Base-by-base conservation (phyloP, 2,797 vertebrate species). In the Halcyon chelicuti region DNA sequence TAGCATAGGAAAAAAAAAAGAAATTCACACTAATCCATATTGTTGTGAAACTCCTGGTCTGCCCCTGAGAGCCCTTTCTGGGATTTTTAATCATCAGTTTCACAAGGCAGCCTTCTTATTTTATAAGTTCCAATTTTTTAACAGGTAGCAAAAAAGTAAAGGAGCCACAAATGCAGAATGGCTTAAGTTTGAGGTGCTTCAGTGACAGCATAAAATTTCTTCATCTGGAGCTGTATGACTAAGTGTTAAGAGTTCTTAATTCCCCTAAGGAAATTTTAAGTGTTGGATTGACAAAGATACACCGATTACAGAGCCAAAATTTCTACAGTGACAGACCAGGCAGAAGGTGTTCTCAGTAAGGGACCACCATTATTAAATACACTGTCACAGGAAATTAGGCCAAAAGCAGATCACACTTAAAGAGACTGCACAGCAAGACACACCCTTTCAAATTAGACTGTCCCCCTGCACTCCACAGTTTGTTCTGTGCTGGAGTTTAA, bases 341-440 rank as follows among this genome's bases (percentile, higher is more conserved):
- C 94, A 96, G 95, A 97, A 94, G 94, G 94, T 80, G 63, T 81
- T 94, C 94, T 94, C 96, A 93, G 91, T 94, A 70, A 97, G 96
- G 82, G 79, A 94, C 71, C 76, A 37, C 62, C 73, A 67, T 94
- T 97, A 90, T 95, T 96, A 94, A 96, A 96, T 90, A 88, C 67
- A 61, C 62, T 96, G 96, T 94, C 96, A 96, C 51, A 74, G 94
- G 90, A 94, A 97, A 96, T 96, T 73, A 96, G 94, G 88, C 90
- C 90, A 90, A 94, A 93, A 94, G 90, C 63, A 82, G 90, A 94
- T 93, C 93, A 93, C 76, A 42, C 54, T 73, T 93, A 91, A 86
- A 92, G 86, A 88, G 77, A 14, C 63, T 84, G 88, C 88, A 90
- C 83, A 94, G 91, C 85, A 93, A 90, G 94, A 46, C 93, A 88